Conservation (phyloP, 2,888 invertebrate genomes). For the Atethmia centrago region DNA sequence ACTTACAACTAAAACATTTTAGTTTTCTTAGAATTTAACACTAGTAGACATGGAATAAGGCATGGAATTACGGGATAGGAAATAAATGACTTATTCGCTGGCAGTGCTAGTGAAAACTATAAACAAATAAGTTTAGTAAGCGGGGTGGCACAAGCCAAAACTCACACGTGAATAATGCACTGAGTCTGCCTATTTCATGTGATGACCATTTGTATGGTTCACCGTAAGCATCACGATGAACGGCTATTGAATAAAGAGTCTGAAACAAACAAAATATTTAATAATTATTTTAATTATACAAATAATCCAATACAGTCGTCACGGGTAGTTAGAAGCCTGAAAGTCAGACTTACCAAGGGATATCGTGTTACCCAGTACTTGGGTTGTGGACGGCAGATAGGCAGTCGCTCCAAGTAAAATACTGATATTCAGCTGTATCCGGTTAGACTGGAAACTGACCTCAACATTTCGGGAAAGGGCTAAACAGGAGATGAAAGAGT, state of each 20-base stretch:
- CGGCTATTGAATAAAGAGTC: conserved; percentile 83
- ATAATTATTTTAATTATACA: neutral
- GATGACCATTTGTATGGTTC: conserved; percentile 85
- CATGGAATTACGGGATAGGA: too few species aligned
- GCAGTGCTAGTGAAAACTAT: neutral
- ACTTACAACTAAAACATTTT: neutral
- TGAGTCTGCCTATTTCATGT: conserved; percentile 80
- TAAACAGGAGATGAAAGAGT: neutral
- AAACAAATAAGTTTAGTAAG: conserved; percentile 11
- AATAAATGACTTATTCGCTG: neutral
- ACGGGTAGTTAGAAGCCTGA: too few species aligned
- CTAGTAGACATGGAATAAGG: neutral
- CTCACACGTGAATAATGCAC: conserved; percentile 81
- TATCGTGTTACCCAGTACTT: neutral
- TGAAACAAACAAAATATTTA: conserved; percentile 66
- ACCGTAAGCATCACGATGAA: conserved; percentile 81
- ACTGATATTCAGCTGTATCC: neutral
- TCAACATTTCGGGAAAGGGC: neutral
- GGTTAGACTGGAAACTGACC: neutral
- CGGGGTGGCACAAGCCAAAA: neutral
- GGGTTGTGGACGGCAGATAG: too few species aligned
- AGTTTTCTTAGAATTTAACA: neutral
- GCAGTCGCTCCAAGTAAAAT: neutral
- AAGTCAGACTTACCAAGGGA: neutral
- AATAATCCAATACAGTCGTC: neutral